Conservation (phyloP, 2,797 vertebrate genomes). For the Serranus cabrilla region DNA sequence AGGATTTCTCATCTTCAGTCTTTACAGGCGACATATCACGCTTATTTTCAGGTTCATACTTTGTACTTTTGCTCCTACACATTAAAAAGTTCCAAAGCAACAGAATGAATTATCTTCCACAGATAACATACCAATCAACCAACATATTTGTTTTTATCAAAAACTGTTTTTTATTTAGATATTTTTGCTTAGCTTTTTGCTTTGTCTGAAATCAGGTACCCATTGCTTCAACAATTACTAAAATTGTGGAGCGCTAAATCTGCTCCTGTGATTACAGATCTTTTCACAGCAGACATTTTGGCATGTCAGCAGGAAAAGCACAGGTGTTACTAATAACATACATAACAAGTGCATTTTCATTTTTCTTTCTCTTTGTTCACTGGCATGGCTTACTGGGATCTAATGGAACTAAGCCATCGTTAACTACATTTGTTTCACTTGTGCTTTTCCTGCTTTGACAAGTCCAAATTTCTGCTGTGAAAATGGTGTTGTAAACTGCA, state of each 20-base stretch:
- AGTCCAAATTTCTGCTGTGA: background rate
- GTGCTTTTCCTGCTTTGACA: background rate
- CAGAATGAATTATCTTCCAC: too few species aligned
- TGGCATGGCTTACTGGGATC: background rate
- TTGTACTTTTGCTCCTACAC: too few species aligned
- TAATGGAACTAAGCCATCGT: background rate
- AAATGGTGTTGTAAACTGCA: background rate
- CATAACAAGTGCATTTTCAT: background rate
- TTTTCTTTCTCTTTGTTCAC: background rate
- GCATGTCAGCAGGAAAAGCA: background rate
- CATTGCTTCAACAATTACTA: slow-evolving; percentile 1
- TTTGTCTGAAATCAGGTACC: slow-evolving; percentile 8
- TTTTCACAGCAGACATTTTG: background rate
- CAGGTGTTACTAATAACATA: background rate
- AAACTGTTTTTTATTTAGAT: too few species aligned
- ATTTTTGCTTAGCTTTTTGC: too few species aligned
- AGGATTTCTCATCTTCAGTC: too few species aligned
- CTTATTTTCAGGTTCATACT: too few species aligned
- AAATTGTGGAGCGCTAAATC: background rate
- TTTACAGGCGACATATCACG: too few species aligned
- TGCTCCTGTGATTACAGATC: background rate
- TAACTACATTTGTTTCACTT: background rate
- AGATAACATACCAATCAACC: too few species aligned
- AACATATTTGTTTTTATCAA: too few species aligned
- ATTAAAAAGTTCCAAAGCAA: too few species aligned